phyloP scores from a whole-genome alignment of 2,888 invertebrate genomes.

The Latheticus oryzae region DNA sequence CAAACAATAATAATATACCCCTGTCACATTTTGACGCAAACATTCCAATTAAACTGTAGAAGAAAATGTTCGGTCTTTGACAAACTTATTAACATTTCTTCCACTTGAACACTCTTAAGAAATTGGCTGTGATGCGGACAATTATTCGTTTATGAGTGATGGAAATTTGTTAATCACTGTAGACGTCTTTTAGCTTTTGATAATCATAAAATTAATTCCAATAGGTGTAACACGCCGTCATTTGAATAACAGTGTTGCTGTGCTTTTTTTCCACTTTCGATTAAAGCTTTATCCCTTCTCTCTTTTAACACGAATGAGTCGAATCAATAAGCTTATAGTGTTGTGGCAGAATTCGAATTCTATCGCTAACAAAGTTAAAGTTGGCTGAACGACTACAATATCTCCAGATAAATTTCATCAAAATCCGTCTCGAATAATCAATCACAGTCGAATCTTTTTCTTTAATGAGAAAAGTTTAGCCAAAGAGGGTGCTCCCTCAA shows the following conservation, averaged over 20 bases:
- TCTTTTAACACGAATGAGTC: slow-evolving; percentile 17
- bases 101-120: too few relatives aligned
- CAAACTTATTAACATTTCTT: too few relatives aligned
- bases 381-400: slow-evolving; percentile 23
- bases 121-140: too few relatives aligned
- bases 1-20: slow-evolving; percentile 10
- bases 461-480: slow-evolving; percentile 42
- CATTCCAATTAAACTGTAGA: slow-evolving; percentile 21
- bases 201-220: too few relatives aligned
- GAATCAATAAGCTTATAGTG: slow-evolving; percentile 25
- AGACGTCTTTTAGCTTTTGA: too few relatives aligned
- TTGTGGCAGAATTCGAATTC: slow-evolving; percentile 25
- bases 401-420: slow-evolving; percentile 39
- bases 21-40: slow-evolving; percentile 24
- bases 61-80: too few relatives aligned
- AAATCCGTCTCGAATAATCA: slow-evolving; percentile 39
- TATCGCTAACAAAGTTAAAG: slow-evolving; percentile 31
- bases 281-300: slow-evolving; percentile 15
- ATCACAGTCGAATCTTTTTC: slow-evolving; percentile 39
- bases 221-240: too few relatives aligned
- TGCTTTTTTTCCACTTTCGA: too few relatives aligned
- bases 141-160: too few relatives aligned
- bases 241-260: too few relatives aligned
- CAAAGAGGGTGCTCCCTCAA: too few relatives aligned
- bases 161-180: too few relatives aligned